Conservation (phyloP, 2,113 vertebrate genomes). For the Canis aureus region DNA sequence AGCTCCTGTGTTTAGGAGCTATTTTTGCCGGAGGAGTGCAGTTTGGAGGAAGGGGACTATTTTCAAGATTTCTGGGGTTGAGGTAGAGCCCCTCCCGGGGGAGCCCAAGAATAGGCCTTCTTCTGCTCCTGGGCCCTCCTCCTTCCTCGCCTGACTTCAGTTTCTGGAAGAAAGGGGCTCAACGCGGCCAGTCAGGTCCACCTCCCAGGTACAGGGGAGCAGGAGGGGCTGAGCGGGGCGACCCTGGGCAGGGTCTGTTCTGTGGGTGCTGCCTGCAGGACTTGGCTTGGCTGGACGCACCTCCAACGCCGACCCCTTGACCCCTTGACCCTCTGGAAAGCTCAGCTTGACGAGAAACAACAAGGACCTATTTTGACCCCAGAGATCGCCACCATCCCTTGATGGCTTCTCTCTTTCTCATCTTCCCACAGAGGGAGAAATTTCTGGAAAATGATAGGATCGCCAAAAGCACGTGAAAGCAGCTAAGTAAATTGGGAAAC, state of each 20-base stretch:
- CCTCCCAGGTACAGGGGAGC: neutral
- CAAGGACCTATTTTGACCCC: neutral
- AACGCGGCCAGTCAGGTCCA: neutral
- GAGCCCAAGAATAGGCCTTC: neutral
- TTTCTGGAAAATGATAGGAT: neutral
- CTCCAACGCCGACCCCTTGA: neutral
- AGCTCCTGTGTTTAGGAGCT: neutral
- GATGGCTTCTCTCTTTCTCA: neutral
- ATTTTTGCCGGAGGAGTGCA: neutral
- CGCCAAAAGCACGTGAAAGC: neutral
- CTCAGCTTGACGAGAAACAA: neutral
- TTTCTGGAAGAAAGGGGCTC: neutral
- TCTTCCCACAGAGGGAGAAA: conserved; percentile 36
- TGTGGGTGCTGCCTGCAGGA: too few relatives aligned
- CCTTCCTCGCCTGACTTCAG: neutral
- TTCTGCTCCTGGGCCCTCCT: neutral
- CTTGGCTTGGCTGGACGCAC: neutral
- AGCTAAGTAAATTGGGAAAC: neutral
- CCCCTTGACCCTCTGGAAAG: neutral
- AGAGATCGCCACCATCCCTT: conserved; percentile 2
- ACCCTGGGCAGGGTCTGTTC: too few relatives aligned
- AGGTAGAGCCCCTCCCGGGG: neutral
- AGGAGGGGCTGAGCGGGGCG: neutral
- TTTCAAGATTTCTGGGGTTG: neutral
- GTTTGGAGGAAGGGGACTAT: neutral